Conservation (phyloP, 2,113 vertebrate genomes). For the Cervus canadensis region DNA sequence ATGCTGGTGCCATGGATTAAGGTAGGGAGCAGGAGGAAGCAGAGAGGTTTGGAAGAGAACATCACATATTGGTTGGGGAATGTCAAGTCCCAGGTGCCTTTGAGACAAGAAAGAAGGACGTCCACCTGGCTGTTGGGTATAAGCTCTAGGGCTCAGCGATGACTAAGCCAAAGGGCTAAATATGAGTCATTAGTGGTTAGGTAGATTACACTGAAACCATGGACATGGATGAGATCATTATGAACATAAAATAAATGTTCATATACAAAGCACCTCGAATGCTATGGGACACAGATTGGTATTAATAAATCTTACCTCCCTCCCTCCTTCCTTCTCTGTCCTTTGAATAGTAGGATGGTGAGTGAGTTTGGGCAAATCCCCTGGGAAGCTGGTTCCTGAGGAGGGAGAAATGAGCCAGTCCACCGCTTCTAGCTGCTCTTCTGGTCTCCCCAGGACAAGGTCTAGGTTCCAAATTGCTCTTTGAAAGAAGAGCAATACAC, state of each 20-base stretch:
- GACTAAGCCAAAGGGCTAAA: neutral
- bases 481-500: neutral
- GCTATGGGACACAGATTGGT: neutral
- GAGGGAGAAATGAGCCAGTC: neutral
- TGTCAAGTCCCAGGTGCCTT: neutral
- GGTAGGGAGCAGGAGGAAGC: neutral
- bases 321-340: neutral
- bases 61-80: neutral
- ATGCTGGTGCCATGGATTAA: neutral
- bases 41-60: neutral
- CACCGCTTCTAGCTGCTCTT: neutral
- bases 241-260: neutral
- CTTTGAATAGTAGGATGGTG: neutral
- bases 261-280: neutral
- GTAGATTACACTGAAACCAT: neutral
- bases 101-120: neutral
- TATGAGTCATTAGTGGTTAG: neutral
- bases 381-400: neutral
- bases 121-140: neutral
- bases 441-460: neutral
- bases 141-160: neutral
- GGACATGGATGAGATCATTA: neutral
- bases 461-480: neutral
- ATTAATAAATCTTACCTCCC: neutral
- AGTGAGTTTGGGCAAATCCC: neutral